A percentile compares a stretch with the other conserved stretches of the same genome.
These are phyloP conservation scores for Centropus unirufus DNA, from an alignment of 2,113 vertebrate genomes.

Conservation along the genomic window DNA sequence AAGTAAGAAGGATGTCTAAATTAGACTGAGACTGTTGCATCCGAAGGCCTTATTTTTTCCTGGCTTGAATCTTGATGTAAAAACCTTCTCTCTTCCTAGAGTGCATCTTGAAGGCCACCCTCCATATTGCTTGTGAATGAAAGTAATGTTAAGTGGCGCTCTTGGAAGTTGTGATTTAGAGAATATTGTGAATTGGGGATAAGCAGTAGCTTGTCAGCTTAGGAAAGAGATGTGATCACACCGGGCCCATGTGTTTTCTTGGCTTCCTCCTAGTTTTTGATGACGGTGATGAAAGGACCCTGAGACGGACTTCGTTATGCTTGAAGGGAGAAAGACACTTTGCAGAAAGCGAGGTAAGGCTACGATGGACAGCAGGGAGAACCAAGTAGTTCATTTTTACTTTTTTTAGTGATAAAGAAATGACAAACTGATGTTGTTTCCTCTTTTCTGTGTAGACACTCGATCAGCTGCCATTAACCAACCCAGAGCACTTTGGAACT, in stretches of 20 bases:
- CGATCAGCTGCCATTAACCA: conserved; percentile 95
- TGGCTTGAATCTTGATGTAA: not conserved
- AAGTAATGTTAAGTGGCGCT: not conserved
- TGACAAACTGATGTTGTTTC: not conserved
- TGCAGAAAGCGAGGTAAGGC: conserved; percentile 94
- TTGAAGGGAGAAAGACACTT: conserved; percentile 98
- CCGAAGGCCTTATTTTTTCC: not conserved
- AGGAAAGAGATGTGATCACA: not conserved
- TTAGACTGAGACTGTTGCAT: not conserved
- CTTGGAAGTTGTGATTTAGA: not conserved
- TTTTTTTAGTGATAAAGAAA: not conserved
- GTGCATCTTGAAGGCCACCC: not conserved
- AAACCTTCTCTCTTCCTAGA: not conserved
- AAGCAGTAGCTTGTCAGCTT: not conserved
- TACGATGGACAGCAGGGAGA: not conserved
- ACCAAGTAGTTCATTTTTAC: not conserved
- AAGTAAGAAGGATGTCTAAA: not conserved
- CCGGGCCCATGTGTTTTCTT: not conserved
- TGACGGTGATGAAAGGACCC: conserved; percentile 96
- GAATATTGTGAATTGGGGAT: not conserved
- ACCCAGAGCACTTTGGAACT: conserved; percentile 98
- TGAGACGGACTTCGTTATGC: conserved; percentile 94
- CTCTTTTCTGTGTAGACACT: conserved; percentile 80
- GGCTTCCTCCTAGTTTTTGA: conserved; percentile 88
- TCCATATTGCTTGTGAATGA: not conserved